These are phyloP conservation scores for Chiloscyllium punctatum DNA, from an alignment of 2,797 vertebrate species.

Conservation along the genomic window DNA sequence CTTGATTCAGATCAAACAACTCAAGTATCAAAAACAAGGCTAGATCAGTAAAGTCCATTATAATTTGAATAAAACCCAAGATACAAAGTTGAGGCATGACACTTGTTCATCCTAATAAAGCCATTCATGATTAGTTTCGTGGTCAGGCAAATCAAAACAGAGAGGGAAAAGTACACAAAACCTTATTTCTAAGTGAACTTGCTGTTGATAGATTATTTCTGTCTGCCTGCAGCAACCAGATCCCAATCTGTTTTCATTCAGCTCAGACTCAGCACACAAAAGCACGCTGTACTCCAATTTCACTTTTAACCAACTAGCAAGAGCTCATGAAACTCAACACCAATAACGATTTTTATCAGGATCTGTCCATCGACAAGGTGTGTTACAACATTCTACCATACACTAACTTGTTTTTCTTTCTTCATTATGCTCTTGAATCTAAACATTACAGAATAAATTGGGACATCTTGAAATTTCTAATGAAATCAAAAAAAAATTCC, in stretches of 20 bases:
- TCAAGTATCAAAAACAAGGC: constrained; percentile 1
- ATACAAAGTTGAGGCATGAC: neutral
- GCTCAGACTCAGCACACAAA: constrained; percentile 45
- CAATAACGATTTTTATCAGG: neutral
- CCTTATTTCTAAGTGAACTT: constrained; percentile 67
- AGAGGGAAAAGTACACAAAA: constrained; percentile 65
- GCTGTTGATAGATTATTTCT: constrained; percentile 61
- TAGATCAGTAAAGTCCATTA: neutral
- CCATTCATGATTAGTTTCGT: constrained; percentile 47
- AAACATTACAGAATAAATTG: neutral
- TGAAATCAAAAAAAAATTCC: neutral
- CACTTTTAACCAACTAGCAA: constrained; percentile 37
- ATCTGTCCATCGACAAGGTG: constrained; percentile 29
- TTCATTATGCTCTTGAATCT: constrained; percentile 32
- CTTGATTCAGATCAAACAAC: neutral
- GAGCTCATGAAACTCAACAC: constrained; percentile 2
- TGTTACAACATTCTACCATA: constrained; percentile 38
- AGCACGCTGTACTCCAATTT: constrained; percentile 47
- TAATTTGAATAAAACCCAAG: neutral
- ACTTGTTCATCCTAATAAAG: constrained; percentile 14
- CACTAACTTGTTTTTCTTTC: constrained; percentile 42
- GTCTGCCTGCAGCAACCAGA: constrained; percentile 57
- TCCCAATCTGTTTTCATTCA: constrained; percentile 56
- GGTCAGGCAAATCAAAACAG: constrained; percentile 51
- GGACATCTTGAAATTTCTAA: neutral